Conservation (phyloP, 30 jellyfish, hydroid and myxozoan species). For the Hydractinia symbiolongicarpus region DNA sequence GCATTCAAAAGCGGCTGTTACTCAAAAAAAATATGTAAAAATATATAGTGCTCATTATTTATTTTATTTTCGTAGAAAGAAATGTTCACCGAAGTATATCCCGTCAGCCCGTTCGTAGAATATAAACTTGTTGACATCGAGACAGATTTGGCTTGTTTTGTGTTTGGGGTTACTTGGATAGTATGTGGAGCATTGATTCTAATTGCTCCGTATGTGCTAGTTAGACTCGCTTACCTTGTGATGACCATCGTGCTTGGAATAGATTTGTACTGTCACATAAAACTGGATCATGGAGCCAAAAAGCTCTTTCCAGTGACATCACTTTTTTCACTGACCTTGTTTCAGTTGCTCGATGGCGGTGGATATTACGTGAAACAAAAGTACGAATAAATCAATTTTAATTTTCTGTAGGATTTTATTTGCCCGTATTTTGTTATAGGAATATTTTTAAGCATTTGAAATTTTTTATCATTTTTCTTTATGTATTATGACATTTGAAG, state of each 20-base stretch:
- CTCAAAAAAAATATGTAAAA: too few relatives aligned
- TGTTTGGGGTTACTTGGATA: constrained; percentile 1
- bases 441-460: too few relatives aligned
- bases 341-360: too few relatives aligned
- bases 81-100: background rate
- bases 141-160: background rate
- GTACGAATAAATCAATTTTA: too few relatives aligned
- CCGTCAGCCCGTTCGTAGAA: constrained; percentile 14
- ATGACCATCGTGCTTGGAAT: background rate
- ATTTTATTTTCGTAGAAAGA: background rate
- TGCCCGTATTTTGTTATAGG: too few relatives aligned
- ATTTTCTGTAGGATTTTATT: too few relatives aligned
- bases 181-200: constrained; percentile 9
- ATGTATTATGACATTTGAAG: too few relatives aligned
- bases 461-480: too few relatives aligned
- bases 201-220: constrained; percentile 1
- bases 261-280: constrained; percentile 8
- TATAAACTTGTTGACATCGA: background rate
- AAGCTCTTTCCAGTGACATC: background rate
- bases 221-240: constrained; percentile 1
- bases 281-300: constrained; percentile 14
- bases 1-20: too few relatives aligned
- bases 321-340: background rate
- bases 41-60: too few relatives aligned
- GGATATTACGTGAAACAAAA: too few relatives aligned